Evolutionary conservation across 2,888 invertebrate genomes (phyloP).

Genomic region (Fabriciana adippe): DNA sequence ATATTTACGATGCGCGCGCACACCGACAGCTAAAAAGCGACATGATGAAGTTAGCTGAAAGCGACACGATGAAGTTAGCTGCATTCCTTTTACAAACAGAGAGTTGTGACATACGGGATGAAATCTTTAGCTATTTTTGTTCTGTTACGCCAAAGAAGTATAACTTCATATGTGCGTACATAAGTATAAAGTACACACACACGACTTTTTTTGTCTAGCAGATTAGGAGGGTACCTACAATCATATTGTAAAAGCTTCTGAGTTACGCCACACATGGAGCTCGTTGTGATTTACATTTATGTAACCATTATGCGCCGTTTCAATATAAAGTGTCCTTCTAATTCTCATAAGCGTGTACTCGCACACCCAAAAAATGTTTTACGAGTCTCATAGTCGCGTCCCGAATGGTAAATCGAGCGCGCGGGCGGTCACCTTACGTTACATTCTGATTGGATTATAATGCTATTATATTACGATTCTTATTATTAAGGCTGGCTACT

Average conservation of each 20-base stretch:
- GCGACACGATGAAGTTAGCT: no score
- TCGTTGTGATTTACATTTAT: conserved; percentile 30
- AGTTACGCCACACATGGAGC: conserved; percentile 31
- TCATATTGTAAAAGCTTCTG: neutral
- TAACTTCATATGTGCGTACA: no score
- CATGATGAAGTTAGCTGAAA: no score
- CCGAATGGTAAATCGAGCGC: conserved; percentile 70
- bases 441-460: conserved; percentile 80
- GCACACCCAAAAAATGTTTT: conserved; percentile 72
- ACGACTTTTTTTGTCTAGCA: neutral
- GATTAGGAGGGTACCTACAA: neutral
- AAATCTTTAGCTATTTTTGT: no score
- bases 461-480: conserved; percentile 80
- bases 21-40: no score
- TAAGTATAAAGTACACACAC: no score
- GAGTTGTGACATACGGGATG: no score
- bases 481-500: conserved; percentile 75
- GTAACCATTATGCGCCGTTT: conserved; percentile 31
- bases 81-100: no score
- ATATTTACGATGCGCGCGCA: no score
- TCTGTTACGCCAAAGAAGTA: no score
- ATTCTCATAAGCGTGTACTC: conserved; percentile 63
- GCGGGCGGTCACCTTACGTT: conserved; percentile 75
- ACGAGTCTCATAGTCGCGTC: conserved; percentile 63
- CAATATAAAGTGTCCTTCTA: conserved; percentile 58